Evolutionary conservation across 35 echinoderm and acorn worm genomes (phyloP).

Genomic region (Ophiothrix spiculata): DNA sequence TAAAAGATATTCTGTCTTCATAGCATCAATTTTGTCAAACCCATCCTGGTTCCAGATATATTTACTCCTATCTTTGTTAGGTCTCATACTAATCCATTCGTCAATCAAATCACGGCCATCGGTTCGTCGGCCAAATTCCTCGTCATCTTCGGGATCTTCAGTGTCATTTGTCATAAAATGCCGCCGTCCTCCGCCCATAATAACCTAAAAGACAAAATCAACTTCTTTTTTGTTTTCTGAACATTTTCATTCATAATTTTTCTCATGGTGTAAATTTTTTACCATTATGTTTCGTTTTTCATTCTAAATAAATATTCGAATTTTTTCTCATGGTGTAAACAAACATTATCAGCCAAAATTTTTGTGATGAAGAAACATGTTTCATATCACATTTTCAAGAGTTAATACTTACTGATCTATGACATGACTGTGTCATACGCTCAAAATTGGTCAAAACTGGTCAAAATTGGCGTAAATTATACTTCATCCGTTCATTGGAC

Average conservation of each 20-base stretch:
- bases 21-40: constrained; percentile 57
- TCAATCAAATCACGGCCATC: constrained; percentile 82
- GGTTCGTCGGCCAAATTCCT: constrained; percentile 39
- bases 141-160: constrained; percentile 60
- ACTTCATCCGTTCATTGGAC: too few species aligned
- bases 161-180: constrained; percentile 41
- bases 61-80: constrained; percentile 20
- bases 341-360: background rate
- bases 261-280: background rate
- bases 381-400: background rate
- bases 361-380: background rate
- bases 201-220: constrained; percentile 43
- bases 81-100: constrained; percentile 69
- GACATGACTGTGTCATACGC: too few species aligned
- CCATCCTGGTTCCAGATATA: constrained; percentile 85
- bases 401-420: too few species aligned
- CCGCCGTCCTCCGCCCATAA: constrained; percentile 74
- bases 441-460: too few species aligned
- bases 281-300: too few species aligned
- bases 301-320: background rate
- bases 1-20: constrained; percentile 68
- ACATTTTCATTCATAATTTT: background rate
- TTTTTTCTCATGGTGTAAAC: background rate
- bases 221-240: background rate
- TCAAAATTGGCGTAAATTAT: too few species aligned